A percentile compares a stretch with the other conserved stretches of the same genome.
phyloP scores from a whole-genome alignment of 2,113 vertebrate species.

The Lycaon pictus region DNA sequence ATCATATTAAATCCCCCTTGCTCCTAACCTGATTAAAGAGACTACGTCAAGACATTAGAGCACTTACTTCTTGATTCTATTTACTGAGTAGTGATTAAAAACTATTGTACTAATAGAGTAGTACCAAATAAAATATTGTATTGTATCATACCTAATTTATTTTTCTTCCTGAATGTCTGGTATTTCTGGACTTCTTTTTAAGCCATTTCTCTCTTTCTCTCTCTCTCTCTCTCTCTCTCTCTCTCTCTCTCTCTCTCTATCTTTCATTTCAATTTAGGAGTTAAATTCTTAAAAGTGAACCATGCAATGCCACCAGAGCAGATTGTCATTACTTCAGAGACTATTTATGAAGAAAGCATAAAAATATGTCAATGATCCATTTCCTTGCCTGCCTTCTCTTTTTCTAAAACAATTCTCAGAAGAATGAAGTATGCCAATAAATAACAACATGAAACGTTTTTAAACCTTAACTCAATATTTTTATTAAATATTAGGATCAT shows the following conservation, averaged over 20 bases:
- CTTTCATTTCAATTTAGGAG: neutral
- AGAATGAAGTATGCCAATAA: neutral
- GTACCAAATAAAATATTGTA: neutral
- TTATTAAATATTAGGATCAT: neutral
- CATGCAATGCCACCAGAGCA: neutral
- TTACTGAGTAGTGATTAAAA: neutral
- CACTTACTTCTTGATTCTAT: neutral
- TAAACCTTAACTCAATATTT: neutral
- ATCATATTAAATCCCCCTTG: neutral
- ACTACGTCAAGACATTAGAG: neutral
- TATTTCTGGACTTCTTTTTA: neutral
- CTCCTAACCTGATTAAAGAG: neutral
- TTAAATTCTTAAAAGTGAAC: neutral
- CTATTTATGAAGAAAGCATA: neutral
- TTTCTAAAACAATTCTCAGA: conserved; percentile 12
- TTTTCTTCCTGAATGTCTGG: neutral
- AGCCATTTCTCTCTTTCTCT: too few relatives aligned
- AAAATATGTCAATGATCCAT: neutral
- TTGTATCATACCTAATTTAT: neutral
- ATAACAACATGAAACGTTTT: neutral
- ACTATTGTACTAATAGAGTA: neutral
- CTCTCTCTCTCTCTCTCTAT: neutral
- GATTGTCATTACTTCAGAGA: neutral
- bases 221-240: neutral
- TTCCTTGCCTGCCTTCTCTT: neutral